A percentile compares a stretch with the other conserved stretches of the same genome.
These are phyloP conservation scores for Sapajus apella DNA, from an alignment of 2,113 vertebrate species.

Conservation along the genomic window DNA sequence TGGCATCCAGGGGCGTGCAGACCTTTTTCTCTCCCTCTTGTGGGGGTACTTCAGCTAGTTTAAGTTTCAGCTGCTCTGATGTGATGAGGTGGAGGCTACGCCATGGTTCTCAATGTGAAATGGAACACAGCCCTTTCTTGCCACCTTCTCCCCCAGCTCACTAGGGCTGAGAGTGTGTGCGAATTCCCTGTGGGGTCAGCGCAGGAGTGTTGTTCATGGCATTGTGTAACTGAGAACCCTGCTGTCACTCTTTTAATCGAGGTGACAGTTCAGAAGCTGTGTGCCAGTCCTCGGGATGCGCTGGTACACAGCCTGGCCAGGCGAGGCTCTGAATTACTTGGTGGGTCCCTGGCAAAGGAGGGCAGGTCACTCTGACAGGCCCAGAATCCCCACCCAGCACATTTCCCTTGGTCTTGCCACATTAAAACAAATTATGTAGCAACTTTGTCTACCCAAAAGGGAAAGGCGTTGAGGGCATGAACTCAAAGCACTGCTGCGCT, in stretches of 20 bases:
- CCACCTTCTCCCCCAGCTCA: accelerated
- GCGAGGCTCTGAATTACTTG: background rate
- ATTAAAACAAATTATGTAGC: background rate
- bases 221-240: constrained; percentile 19
- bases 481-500: background rate
- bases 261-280: background rate
- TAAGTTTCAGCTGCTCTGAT: background rate
- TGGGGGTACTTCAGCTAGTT: background rate
- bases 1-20: background rate
- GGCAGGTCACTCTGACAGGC: background rate
- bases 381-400: background rate
- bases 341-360: background rate
- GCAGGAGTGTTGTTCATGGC: no score
- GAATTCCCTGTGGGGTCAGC: background rate
- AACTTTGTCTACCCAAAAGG: background rate
- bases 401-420: background rate
- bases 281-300: background rate
- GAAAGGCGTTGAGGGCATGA: background rate
- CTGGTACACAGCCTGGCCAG: accelerated
- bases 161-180: accelerated
- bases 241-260: background rate
- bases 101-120: background rate
- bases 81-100: background rate
- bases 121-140: accelerated
- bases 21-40: background rate